Percentiles rank a stretch among this genome's conserved stretches.
Conservation (phyloP, 2,113 vertebrate species). For the Dissostichus mawsoni region DNA sequence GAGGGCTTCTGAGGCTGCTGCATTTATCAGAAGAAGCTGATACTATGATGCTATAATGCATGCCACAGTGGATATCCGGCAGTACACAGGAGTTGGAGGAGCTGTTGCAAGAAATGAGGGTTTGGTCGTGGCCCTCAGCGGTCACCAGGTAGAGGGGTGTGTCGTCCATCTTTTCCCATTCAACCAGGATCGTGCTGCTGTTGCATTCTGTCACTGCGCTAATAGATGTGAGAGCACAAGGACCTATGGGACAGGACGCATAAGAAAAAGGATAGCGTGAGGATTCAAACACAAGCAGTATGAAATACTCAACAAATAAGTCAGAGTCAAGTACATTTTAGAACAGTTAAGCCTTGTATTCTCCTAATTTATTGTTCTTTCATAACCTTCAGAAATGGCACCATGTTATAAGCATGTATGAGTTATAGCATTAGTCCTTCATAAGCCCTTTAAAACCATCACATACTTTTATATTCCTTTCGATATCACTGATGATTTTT, state of each 20-base stretch:
- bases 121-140: constrained; percentile 77
- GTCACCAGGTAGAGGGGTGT: constrained; percentile 75
- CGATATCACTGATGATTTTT: neutral
- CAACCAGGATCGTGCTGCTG: constrained; percentile 72
- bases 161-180: constrained; percentile 69
- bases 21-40: constrained; percentile 82
- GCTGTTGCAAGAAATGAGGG: constrained; percentile 76
- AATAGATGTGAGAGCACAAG: constrained; percentile 78
- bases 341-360: neutral
- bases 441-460: neutral
- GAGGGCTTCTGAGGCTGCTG: constrained; percentile 81
- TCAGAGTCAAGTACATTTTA: neutral
- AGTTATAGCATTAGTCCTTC: neutral
- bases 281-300: neutral
- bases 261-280: neutral
- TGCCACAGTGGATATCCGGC: constrained; percentile 64
- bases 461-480: neutral
- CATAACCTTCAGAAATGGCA: neutral
- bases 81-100: constrained; percentile 74
- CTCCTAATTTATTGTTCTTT: neutral
- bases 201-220: constrained; percentile 66
- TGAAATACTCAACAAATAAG: neutral
- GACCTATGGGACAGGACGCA: constrained; percentile 68
- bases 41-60: constrained; percentile 80
- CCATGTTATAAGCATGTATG: neutral